Evolutionary conservation across 2,113 vertebrate genomes (phyloP).

Genomic region (Dermatemys mawii): DNA sequence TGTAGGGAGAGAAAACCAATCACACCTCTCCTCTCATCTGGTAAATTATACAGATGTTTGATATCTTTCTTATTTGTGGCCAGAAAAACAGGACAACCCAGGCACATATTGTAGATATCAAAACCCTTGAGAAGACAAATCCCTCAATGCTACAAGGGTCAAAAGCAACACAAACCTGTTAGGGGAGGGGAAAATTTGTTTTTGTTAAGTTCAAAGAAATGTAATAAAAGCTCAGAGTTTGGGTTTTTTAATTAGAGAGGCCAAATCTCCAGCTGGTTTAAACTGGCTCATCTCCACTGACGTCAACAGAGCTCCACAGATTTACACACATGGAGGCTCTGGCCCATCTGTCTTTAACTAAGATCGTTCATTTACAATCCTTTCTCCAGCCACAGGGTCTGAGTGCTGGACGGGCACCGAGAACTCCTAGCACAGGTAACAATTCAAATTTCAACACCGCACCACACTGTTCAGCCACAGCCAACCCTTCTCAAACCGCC

Average conservation of each 20-base stretch:
- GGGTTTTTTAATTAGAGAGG: rapidly evolving
- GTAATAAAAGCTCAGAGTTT: neutral
- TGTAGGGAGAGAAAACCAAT: neutral
- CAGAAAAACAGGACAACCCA: rapidly evolving
- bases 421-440: neutral
- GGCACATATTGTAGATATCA: too few relatives aligned
- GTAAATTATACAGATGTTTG: neutral
- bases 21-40: too few relatives aligned
- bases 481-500: neutral
- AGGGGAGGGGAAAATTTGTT: rapidly evolving
- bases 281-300: neutral
- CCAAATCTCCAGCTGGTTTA: neutral
- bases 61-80: neutral
- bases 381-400: neutral
- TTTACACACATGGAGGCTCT: neutral
- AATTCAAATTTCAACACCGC: neutral
- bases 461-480: neutral
- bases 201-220: rapidly evolving
- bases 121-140: rapidly evolving
- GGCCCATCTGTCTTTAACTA: neutral
- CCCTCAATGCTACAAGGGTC: rapidly evolving
- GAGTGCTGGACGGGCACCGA: neutral
- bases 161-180: rapidly evolving
- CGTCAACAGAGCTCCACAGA: neutral
- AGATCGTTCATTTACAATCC: neutral